Base-by-base conservation (phyloP, 2,113 vertebrate species). In the Taxidea taxus region DNA sequence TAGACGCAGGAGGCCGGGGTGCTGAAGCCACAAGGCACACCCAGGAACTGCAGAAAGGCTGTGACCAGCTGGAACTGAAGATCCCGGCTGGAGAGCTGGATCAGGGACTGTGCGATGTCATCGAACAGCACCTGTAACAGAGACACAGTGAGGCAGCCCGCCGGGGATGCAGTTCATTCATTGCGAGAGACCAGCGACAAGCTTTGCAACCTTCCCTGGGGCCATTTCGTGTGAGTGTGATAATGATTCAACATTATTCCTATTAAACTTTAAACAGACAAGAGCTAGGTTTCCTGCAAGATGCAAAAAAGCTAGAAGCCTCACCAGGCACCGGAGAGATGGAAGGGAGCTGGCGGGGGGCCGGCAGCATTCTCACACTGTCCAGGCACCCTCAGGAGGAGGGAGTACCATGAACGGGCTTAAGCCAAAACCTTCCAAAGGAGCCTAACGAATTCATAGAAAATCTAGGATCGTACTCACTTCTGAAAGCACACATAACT, bases 51-150 rank as follows among this genome's bases (percentile, higher is more conserved):
- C 96, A 99, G 98, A 95, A 99, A 99, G 29, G 98, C 98, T 9
- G 98, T 98, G 0, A 99, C 16, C 1, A 99, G 98, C 89, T 98
- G 98, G 74, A 98, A 97, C 13, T 98, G 99, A 70, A 99, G 99
- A 27, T 98, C 98, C 8, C 97, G 98, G 58, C 98, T 98, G 56
- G 98, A 98, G 49, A 99, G 98, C 37, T 93, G 98, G 96, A 99
- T 99, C 82, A 99, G 97, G 77, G 99, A 99, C 0, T 98, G 98
- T 0, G 99, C 99, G 0, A 99, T 99, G 93, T 99, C 99, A 97
- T 99, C 99, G 98, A 99, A 99, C 88, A 99, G 93, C 49, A 99
- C 99, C 99, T 99, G 98, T 44, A 47, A 91, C 68, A 20, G 27
- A 90, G 47, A 70, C 64, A 18, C 18, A 47, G 20, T 2, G 0